Conservation (phyloP, 2,797 vertebrate genomes). For the Capromys pilorides region DNA sequence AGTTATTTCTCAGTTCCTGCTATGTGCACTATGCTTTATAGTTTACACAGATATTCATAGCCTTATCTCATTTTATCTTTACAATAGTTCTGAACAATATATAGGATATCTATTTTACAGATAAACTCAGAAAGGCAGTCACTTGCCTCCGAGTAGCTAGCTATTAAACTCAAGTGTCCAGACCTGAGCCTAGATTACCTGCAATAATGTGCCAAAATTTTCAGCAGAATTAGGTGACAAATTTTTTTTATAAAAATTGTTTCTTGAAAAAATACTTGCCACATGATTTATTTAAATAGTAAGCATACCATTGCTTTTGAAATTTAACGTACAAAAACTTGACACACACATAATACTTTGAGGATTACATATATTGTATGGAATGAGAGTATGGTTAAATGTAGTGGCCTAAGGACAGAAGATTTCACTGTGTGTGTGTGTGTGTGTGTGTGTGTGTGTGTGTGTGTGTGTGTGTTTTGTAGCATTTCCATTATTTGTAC, state of each 20-base stretch:
- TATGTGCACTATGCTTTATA: not conserved
- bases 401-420: not conserved
- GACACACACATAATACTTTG: constrained; percentile 19
- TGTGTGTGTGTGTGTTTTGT: not conserved
- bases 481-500: not conserved
- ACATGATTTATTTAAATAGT: constrained; percentile 10
- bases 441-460: not conserved
- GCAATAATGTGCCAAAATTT: not conserved
- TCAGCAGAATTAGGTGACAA: not conserved
- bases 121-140: constrained; percentile 25
- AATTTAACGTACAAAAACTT: constrained; percentile 20
- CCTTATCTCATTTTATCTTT: constrained; percentile 18
- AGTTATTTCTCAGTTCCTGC: constrained; percentile 38
- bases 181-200: not conserved
- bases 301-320: not conserved
- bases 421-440: not conserved
- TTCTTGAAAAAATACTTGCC: not conserved
- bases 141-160: not conserved
- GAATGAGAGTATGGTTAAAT: not conserved
- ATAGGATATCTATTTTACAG: not conserved
- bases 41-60: constrained; percentile 1
- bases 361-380: not conserved
- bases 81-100: not conserved
- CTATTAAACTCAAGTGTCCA: not conserved
- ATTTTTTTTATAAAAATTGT: not conserved